phyloP scores from a whole-genome alignment of 2,888 invertebrate genomes.

The Parnassius mnemosyne region DNA sequence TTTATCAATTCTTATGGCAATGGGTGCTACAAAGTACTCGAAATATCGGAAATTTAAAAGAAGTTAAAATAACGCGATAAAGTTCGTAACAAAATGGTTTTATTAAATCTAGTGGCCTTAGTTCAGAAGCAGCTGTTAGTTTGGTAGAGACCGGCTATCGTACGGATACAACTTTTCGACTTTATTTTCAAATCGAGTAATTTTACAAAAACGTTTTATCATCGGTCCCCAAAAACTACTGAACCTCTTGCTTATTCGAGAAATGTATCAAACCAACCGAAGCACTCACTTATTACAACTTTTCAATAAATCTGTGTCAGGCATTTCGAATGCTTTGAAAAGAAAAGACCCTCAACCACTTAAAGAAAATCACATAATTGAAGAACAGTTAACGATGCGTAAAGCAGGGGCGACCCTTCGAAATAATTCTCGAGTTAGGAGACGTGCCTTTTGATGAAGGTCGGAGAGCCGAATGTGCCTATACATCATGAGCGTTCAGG shows the following conservation, averaged over 20 bases:
- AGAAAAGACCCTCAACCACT: conserved; percentile 69
- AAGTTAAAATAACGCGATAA: too few species aligned
- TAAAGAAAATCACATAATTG: conserved; percentile 79
- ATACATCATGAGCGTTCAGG: conserved; percentile 65
- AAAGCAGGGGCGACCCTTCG: conserved; percentile 63
- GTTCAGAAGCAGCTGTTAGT: too few species aligned
- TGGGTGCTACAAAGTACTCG: too few species aligned
- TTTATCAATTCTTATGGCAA: too few species aligned
- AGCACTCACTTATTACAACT: conserved; percentile 40
- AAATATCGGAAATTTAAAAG: too few species aligned
- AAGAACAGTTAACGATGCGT: conserved; percentile 77
- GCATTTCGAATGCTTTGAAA: conserved; percentile 41
- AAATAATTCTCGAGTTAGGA: conserved; percentile 50
- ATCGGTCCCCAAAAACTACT: not conserved
- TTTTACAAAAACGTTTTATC: too few species aligned
- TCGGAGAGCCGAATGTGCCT: conserved; percentile 52
- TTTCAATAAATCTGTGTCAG: conserved; percentile 52
- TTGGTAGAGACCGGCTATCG: too few species aligned
- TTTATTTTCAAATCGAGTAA: too few species aligned
- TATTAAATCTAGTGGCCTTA: too few species aligned
- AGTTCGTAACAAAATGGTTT: too few species aligned
- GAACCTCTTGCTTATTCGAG: conserved; percentile 17
- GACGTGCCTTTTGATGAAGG: conserved; percentile 60
- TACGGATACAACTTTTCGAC: too few species aligned
- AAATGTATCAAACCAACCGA: conserved; percentile 24